Evolutionary conservation across 1,140 invertebrate species (phyloP).

Genomic region (Drosophila equinoxialis): DNA sequence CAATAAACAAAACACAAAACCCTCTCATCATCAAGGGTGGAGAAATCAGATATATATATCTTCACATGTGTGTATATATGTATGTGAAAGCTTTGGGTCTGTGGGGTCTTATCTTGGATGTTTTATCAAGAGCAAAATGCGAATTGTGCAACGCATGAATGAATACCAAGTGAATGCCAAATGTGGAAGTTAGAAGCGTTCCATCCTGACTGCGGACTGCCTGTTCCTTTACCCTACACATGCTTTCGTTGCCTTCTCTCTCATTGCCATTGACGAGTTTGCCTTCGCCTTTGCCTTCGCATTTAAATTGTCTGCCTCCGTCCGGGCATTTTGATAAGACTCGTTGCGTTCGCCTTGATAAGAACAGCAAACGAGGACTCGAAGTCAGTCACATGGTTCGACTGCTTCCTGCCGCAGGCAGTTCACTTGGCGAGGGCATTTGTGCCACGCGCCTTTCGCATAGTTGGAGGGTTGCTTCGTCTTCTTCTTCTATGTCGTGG

Average conservation of each 20-base stretch:
- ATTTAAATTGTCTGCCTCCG: slow-evolving; percentile 51
- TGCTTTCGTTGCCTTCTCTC: neutral
- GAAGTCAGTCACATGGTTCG: slow-evolving; percentile 9
- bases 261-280: slow-evolving; percentile 10
- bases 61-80: neutral
- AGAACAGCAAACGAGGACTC: slow-evolving; percentile 19
- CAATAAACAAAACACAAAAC: slow-evolving; percentile 16
- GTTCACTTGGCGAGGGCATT: slow-evolving; percentile 19
- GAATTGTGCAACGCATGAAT: slow-evolving; percentile 47
- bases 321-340: slow-evolving; percentile 41
- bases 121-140: slow-evolving; percentile 30
- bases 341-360: slow-evolving; percentile 32
- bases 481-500: neutral
- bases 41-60: slow-evolving; percentile 7
- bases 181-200: slow-evolving; percentile 22
- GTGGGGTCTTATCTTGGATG: slow-evolving; percentile 4
- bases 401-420: slow-evolving; percentile 20
- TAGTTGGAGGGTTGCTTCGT: slow-evolving; percentile 24
- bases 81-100: neutral
- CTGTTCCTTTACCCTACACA: neutral
- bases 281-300: slow-evolving; percentile 22
- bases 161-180: slow-evolving; percentile 34
- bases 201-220: slow-evolving; percentile 2
- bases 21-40: neutral
- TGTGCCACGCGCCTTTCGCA: slow-evolving; percentile 26